Evolutionary conservation across 1,140 invertebrate species (phyloP).

Genomic region (Diachasmimorpha longicaudata): DNA sequence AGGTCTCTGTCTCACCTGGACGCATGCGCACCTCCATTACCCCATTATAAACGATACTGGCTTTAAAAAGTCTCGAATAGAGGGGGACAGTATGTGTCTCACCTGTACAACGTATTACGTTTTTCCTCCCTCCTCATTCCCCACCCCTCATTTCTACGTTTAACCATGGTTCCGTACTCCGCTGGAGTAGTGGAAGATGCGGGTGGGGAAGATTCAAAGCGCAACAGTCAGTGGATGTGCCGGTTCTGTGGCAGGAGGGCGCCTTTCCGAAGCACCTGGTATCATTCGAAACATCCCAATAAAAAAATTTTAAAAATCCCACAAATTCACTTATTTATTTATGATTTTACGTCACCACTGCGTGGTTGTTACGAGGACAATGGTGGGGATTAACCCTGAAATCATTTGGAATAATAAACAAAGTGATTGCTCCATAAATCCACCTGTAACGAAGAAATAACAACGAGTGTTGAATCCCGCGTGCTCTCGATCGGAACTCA

Average conservation of each 20-base stretch:
- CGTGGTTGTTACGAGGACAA: not conserved
- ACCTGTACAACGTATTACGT: slow-evolving; percentile 48
- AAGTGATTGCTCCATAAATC: not conserved
- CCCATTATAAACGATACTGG: not conserved
- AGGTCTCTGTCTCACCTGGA: not conserved
- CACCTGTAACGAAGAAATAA: not conserved
- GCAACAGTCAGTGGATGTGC: slow-evolving; percentile 33
- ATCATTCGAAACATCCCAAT: not conserved
- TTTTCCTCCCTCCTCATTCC: slow-evolving; percentile 42
- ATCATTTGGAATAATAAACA: not conserved
- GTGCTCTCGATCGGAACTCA: not conserved
- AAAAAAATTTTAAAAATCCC: not conserved
- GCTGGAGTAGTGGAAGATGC: slow-evolving; percentile 14
- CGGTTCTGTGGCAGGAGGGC: slow-evolving; percentile 29
- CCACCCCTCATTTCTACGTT: no score
- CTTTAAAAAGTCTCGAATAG: not conserved
- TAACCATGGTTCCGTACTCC: no score
- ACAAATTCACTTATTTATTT: not conserved
- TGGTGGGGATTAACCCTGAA: slow-evolving; percentile 1
- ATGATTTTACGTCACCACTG: not conserved
- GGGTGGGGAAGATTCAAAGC: slow-evolving; percentile 32
- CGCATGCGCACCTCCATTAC: not conserved
- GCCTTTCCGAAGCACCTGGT: not conserved
- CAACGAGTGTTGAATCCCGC: not conserved
- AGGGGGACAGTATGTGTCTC: slow-evolving; percentile 37